These are phyloP conservation scores for Paratilapia polleni DNA, from an alignment of 2,113 vertebrate genomes.

Conservation along the genomic window DNA sequence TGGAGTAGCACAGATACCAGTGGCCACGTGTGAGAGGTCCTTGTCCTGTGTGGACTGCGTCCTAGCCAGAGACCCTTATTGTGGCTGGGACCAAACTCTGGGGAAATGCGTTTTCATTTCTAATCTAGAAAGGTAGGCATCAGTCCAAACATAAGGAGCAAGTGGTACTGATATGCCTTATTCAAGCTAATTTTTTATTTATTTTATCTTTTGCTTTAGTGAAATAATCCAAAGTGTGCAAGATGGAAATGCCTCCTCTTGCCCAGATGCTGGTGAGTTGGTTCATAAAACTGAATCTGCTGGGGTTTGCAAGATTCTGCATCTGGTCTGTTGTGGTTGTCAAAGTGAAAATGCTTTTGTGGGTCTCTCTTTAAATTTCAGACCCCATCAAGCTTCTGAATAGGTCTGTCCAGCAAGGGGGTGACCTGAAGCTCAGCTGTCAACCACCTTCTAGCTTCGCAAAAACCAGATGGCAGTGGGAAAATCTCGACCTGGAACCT, in stretches of 20 bases:
- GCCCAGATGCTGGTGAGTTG: constrained; percentile 70
- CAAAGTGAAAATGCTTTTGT: not conserved
- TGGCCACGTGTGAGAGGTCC: constrained; percentile 75
- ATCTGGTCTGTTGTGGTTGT: not conserved
- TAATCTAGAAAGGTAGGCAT: not conserved
- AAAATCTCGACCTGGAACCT: not conserved
- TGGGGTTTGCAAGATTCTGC: not conserved
- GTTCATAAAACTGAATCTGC: not conserved
- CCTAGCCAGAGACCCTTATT: constrained; percentile 84
- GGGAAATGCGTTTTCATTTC: constrained; percentile 62
- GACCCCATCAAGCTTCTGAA: constrained; percentile 42
- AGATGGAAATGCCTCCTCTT: constrained; percentile 72
- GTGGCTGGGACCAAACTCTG: constrained; percentile 74
- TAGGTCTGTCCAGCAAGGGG: constrained; percentile 39
- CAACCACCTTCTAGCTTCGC: constrained; percentile 75
- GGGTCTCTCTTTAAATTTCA: constrained; percentile 49
- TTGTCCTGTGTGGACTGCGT: constrained; percentile 82
- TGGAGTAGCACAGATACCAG: constrained; percentile 78
- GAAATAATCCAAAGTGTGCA: constrained; percentile 81
- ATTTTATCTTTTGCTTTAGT: constrained; percentile 53
- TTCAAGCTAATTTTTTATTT: not conserved
- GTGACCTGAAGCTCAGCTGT: constrained; percentile 68
- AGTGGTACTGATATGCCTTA: not conserved
- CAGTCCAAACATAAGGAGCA: not conserved
- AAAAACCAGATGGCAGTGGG: constrained; percentile 62